Evolutionary conservation across 2,797 vertebrate genomes (phyloP).

Genomic region (Apogon talboti): DNA sequence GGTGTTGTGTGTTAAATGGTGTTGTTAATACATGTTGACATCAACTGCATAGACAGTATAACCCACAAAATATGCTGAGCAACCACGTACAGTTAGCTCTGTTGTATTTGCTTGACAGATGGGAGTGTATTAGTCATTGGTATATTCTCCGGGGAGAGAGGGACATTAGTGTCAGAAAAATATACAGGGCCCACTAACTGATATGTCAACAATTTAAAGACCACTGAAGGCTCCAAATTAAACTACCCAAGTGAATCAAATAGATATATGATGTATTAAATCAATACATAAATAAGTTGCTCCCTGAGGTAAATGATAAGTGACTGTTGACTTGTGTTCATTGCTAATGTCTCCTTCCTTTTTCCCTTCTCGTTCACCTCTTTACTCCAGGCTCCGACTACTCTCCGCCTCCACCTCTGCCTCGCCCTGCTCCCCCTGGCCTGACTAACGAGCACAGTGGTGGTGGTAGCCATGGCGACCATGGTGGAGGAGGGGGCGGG

Average conservation of each 20-base stretch:
- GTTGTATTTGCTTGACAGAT: slow-evolving; percentile 50
- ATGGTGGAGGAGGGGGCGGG: slow-evolving; percentile 83
- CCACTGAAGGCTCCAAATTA: slow-evolving; percentile 36
- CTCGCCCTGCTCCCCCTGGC: slow-evolving; percentile 80
- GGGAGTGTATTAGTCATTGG: slow-evolving; percentile 39
- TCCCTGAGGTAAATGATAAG: slow-evolving; percentile 8
- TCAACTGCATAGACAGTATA: slow-evolving; percentile 35
- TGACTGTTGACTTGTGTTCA: slow-evolving; percentile 2
- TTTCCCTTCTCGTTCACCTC: slow-evolving; percentile 12
- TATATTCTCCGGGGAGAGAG: slow-evolving; percentile 33
- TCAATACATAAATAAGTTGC: slow-evolving; percentile 14
- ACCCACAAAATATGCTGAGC: slow-evolving; percentile 38
- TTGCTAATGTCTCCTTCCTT: slow-evolving; percentile 65
- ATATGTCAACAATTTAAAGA: slow-evolving; percentile 40
- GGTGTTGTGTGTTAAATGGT: neutral
- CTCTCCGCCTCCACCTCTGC: slow-evolving; percentile 90
- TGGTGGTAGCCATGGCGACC: slow-evolving; percentile 82
- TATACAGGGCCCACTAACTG: slow-evolving; percentile 31
- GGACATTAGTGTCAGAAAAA: slow-evolving; percentile 35
- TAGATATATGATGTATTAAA: slow-evolving; percentile 22
- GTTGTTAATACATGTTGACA: slow-evolving; percentile 16
- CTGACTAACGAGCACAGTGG: slow-evolving; percentile 84
- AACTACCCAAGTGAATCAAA: slow-evolving; percentile 34
- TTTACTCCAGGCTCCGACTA: slow-evolving; percentile 87
- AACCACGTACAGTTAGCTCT: slow-evolving; percentile 33